Base-by-base conservation (phyloP, 2,113 vertebrate species). In the Pleuronectes platessa region DNA sequence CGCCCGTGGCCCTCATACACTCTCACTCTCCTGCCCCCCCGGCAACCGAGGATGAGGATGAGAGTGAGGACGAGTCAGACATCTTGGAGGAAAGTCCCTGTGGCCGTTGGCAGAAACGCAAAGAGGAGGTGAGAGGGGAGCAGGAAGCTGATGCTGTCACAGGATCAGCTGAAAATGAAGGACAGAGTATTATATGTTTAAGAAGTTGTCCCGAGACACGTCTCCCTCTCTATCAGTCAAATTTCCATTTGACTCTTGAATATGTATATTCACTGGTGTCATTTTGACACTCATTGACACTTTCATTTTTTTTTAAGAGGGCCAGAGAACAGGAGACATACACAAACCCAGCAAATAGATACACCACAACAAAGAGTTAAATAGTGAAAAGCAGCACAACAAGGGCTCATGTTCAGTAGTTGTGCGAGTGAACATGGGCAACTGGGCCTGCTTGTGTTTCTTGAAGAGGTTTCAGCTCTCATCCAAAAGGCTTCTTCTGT, bases 71-170 rank as follows among this genome's bases (percentile, higher is more conserved):
- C 81, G 97, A 99, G 79, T 98, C 96, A 0, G 97, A 98, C 67
- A 98, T 99, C 74, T 90, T 99, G 82, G 97, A 99, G 82, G 98
- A 99, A 89, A 99, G 97, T 47, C 98, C 98, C 0, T 98, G 98
- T 85, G 98, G 98, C 9, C 96, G 98, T 68, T 99, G 97, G 97
- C 97, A 99, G 90, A 99, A 99, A 83, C 95, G 97, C 26, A 94
- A 95, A 51, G 97, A 99, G 81, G 97, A 99, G 96, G 97, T 98
- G 68, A 54, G 51, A 63, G 20, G 12, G 40, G 90, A 27, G 0
- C n/a, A 47, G 63, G n/a, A 24, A 8, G 23, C 27, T 35, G 18
- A 26, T n/a, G 37, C 45, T 53, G 23, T 58, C 15, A 67, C 24
- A 5, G 5, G 8, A 7, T 58, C 13, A 24, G 3, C 23, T 56